Conservation (phyloP, 2,797 vertebrate species). For the Lithobates sylvaticus region DNA sequence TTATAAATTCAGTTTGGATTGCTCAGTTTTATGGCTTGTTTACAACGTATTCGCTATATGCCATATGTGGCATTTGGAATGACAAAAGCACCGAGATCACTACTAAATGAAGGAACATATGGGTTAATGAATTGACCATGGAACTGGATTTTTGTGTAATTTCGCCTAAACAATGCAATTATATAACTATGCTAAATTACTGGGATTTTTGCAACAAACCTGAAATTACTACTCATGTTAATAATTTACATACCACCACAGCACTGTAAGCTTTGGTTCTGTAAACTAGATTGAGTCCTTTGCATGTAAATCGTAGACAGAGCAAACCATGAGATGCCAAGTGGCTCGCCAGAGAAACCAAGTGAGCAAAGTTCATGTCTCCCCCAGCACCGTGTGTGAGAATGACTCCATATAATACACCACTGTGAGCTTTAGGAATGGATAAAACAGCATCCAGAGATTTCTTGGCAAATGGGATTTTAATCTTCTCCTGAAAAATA, state of each 20-base stretch:
- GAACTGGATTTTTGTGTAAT: too few relatives aligned
- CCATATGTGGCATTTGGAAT: too few relatives aligned
- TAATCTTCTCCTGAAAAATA: conserved; percentile 79
- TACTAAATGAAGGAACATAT: too few relatives aligned
- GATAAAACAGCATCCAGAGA: conserved; percentile 81
- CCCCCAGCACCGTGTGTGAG: conserved; percentile 93
- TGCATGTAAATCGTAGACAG: conserved; percentile 92
- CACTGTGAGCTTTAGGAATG: conserved; percentile 71
- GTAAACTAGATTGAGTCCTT: conserved; percentile 85
- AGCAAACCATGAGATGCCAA: conserved; percentile 80
- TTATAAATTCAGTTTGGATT: too few relatives aligned
- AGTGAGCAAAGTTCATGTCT: conserved; percentile 88
- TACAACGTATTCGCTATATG: too few relatives aligned
- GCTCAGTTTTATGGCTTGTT: too few relatives aligned
- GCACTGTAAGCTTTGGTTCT: conserved; percentile 86
- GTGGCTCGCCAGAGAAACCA: conserved; percentile 81
- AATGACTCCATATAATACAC: conserved; percentile 77
- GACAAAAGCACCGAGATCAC: too few relatives aligned
- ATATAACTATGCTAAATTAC: too few relatives aligned
- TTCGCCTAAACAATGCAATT: too few relatives aligned
- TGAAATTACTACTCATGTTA: neutral
- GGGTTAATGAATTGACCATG: too few relatives aligned
- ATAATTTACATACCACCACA: conserved; percentile 81
- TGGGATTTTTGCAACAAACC: too few relatives aligned
- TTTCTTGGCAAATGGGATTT: conserved; percentile 87